phyloP scores from a whole-genome alignment of 2,797 vertebrate species.

The Eulemur coronatus region DNA sequence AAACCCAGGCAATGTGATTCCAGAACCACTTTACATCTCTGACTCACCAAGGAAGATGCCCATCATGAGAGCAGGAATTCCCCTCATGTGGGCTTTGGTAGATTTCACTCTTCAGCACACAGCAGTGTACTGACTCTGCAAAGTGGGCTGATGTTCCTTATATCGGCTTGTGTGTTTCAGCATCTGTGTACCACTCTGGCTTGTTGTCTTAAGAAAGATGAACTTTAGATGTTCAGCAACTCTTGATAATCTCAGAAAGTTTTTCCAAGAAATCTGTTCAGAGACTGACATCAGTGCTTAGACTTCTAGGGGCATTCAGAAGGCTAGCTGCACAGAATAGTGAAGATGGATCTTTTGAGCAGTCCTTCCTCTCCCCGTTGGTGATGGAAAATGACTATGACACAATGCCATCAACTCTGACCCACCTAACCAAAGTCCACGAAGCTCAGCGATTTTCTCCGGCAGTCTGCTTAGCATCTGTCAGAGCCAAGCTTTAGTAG shows the following conservation, averaged over 20 bases:
- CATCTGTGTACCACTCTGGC: neutral
- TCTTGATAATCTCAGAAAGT: neutral
- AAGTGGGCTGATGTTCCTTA: neutral
- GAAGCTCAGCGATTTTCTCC: constrained; percentile 35
- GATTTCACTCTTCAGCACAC: neutral
- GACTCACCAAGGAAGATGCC: neutral
- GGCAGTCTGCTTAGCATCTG: constrained; percentile 40
- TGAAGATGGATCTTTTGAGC: neutral
- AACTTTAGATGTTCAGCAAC: constrained; percentile 6
- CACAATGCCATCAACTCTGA: constrained; percentile 52
- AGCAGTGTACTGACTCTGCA: neutral
- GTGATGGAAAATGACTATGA: constrained; percentile 61
- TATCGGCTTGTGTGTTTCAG: neutral
- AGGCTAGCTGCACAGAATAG: neutral
- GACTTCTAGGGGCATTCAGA: neutral
- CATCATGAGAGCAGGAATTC: neutral
- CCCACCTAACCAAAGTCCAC: constrained; percentile 49
- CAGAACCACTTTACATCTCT: neutral
- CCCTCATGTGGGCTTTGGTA: neutral
- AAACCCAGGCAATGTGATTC: neutral
- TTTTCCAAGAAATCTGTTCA: constrained; percentile 24
- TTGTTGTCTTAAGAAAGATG: constrained; percentile 9
- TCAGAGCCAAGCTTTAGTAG: constrained; percentile 27
- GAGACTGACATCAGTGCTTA: constrained; percentile 14
- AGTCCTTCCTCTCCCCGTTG: neutral